A percentile compares a stretch with the other conserved stretches of the same genome.
Conservation (phyloP, 2,888 invertebrate species). For the Ormia ochracea region DNA sequence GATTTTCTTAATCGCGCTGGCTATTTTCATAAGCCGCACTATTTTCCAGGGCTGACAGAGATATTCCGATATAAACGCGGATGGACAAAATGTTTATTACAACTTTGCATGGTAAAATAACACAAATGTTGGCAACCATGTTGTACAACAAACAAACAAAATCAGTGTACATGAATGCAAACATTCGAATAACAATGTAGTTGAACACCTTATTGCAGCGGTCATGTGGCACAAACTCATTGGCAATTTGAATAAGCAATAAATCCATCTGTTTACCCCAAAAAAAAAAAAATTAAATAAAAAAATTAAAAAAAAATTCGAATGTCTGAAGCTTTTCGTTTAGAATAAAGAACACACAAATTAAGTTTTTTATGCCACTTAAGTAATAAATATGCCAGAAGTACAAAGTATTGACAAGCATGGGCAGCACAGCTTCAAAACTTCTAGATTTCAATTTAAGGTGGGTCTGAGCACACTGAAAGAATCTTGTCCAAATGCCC, state of each 20-base stretch:
- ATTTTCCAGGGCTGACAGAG: too few relatives aligned
- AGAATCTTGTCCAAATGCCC: background rate
- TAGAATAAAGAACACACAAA: conserved; percentile 43
- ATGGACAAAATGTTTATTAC: too few relatives aligned
- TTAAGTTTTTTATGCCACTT: conserved; percentile 33
- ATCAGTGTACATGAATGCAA: conserved; percentile 69
- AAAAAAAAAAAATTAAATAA: background rate
- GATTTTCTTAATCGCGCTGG: too few relatives aligned
- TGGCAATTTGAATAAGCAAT: conserved; percentile 75
- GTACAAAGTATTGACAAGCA: conserved; percentile 48
- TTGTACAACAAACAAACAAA: conserved; percentile 57
- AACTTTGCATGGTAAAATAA: too few relatives aligned
- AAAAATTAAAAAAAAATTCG: background rate
- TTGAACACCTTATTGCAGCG: conserved; percentile 40
- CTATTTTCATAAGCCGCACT: too few relatives aligned
- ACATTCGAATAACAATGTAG: conserved; percentile 70
- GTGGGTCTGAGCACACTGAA: background rate
- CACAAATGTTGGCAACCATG: conserved; percentile 25
- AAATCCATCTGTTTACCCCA: conserved; percentile 69
- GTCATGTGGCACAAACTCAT: conserved; percentile 9
- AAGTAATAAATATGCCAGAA: conserved; percentile 39
- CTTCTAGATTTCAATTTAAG: conserved; percentile 7
- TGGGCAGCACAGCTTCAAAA: conserved; percentile 14
- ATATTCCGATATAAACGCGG: too few relatives aligned
- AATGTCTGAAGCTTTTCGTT: background rate